phyloP scores from a whole-genome alignment of 1,140 invertebrate genomes.

The Drosophila pandora region DNA sequence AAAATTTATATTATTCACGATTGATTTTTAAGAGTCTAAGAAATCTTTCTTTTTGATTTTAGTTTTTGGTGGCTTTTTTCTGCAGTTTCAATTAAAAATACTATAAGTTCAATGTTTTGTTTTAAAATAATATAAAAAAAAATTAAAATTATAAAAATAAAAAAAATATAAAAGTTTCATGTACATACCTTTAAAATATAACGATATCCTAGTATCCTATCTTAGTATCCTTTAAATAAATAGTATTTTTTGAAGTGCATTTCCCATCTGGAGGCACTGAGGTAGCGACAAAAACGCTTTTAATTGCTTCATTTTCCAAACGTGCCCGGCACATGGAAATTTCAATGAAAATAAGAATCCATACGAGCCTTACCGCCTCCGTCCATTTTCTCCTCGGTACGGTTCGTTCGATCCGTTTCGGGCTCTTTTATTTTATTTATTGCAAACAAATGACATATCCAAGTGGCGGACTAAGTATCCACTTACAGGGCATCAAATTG shows the following conservation, averaged over 20 bases:
- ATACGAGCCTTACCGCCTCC: conserved; percentile 6
- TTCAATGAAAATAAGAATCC: conserved; percentile 2
- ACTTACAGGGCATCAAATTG: conserved; percentile 57
- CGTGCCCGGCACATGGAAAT: conserved; percentile 32
- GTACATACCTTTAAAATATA: not conserved
- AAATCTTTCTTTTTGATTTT: too few species aligned
- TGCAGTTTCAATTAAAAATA: too few species aligned
- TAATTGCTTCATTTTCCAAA: conserved; percentile 68
- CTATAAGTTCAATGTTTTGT: too few species aligned
- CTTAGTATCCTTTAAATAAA: not conserved
- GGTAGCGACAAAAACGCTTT: conserved; percentile 35
- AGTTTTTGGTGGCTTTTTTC: too few species aligned
- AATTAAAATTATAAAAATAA: too few species aligned
- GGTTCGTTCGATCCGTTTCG: conserved; percentile 45
- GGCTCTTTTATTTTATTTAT: conserved; percentile 55
- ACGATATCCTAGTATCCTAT: too few species aligned
- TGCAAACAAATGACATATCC: conserved; percentile 68
- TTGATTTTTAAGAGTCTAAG: too few species aligned
- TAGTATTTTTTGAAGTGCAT: not conserved
- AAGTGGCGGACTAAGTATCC: conserved; percentile 64
- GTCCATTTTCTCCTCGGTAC: not conserved
- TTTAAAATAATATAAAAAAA: too few species aligned
- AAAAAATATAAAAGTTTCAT: not conserved
- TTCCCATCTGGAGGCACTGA: not conserved
- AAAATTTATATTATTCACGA: not conserved